A percentile compares a stretch with the other conserved stretches of the same genome.
Conservation (phyloP, 2,888 invertebrate genomes). For the Mesoligia furuncula region DNA sequence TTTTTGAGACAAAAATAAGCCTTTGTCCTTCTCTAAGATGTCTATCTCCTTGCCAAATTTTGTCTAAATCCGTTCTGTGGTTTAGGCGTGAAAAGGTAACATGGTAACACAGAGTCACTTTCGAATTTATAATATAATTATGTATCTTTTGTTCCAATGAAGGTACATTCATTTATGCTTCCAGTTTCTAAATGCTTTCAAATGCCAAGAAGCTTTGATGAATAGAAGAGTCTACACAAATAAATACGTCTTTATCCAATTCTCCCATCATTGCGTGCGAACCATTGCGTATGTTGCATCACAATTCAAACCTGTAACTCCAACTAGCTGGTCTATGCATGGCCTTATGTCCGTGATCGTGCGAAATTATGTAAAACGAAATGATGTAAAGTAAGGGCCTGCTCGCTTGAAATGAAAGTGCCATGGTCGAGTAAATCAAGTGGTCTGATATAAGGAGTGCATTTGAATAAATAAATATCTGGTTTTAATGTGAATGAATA, state of each 20-base stretch:
- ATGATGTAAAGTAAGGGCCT: slow-evolving; percentile 56
- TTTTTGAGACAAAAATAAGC: not conserved
- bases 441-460: slow-evolving; percentile 44
- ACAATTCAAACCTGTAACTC: slow-evolving; percentile 52
- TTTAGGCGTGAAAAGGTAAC: not conserved
- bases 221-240: slow-evolving; percentile 1
- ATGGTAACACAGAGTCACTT: not conserved
- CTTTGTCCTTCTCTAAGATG: not conserved
- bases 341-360: slow-evolving; percentile 55
- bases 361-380: slow-evolving; percentile 61
- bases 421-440: slow-evolving; percentile 46
- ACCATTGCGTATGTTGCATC: slow-evolving; percentile 57
- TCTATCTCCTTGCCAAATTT: not conserved
- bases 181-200: slow-evolving; percentile 1
- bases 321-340: slow-evolving; percentile 41
- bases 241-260: slow-evolving; percentile 36
- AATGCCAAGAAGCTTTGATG: not conserved
- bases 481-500: slow-evolving; percentile 42
- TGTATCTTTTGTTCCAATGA: not conserved
- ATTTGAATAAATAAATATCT: slow-evolving; percentile 48
- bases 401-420: slow-evolving; percentile 48
- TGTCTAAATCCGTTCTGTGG: not conserved
- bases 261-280: slow-evolving; percentile 48
- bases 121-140: not conserved
- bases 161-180: not conserved